Evolutionary conservation across 2,113 vertebrate species (phyloP).

Genomic region (Antigone vipio): DNA sequence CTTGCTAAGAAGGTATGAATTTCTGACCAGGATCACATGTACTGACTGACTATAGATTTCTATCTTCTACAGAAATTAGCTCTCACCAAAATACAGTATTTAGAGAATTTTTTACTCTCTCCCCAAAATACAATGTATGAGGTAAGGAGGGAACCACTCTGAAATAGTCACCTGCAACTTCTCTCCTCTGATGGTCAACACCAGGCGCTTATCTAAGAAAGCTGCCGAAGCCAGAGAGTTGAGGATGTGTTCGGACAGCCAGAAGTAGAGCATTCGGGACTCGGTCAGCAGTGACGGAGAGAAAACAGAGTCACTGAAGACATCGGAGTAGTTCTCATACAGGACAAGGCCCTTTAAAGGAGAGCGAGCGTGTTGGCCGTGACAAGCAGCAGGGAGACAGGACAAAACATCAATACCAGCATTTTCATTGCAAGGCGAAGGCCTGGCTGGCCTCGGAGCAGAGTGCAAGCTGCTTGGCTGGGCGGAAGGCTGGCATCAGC

Average conservation of each 20-base stretch:
- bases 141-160: neutral
- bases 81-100: neutral
- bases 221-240: slow-evolving; percentile 74
- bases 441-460: neutral
- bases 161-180: slow-evolving; percentile 75
- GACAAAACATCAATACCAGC: neutral
- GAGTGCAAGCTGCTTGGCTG: neutral
- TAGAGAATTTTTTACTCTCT: neutral
- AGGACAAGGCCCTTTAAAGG: slow-evolving; percentile 74
- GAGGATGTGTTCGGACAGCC: slow-evolving; percentile 80
- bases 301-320: slow-evolving; percentile 72
- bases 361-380: accelerated
- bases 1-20: neutral
- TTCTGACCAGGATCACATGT: neutral
- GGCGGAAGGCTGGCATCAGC: neutral
- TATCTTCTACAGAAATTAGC: neutral
- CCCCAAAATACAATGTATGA: neutral
- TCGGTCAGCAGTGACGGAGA: slow-evolving; percentile 73
- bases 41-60: neutral
- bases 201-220: slow-evolving; percentile 77
- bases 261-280: slow-evolving; percentile 85
- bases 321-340: slow-evolving; percentile 66
- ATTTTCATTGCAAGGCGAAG: neutral
- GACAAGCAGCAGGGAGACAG: neutral
- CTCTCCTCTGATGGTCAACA: slow-evolving; percentile 66